Evolutionary conservation across 2,113 vertebrate genomes (phyloP).

Genomic region (Malurus melanocephalus): DNA sequence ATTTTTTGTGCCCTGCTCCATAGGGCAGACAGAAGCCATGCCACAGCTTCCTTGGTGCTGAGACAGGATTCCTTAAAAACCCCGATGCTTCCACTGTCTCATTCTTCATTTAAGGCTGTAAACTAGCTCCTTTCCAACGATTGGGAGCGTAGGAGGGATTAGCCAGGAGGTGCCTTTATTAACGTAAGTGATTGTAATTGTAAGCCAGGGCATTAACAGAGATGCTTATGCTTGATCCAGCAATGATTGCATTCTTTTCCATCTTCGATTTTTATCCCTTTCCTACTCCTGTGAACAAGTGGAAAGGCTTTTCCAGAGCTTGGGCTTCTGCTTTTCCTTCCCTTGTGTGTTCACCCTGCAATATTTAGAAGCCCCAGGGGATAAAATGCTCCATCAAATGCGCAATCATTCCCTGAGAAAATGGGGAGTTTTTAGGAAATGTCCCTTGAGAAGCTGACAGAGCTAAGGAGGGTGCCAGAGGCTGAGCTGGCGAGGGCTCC

Average conservation of each 20-base stretch:
- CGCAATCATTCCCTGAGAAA: background rate
- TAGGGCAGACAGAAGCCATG: background rate
- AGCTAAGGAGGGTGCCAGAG: background rate
- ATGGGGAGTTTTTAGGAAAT: background rate
- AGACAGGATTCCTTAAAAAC: background rate
- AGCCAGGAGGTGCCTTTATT: conserved; percentile 25
- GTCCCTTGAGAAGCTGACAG: background rate
- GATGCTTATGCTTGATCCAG: background rate
- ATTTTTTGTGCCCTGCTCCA: background rate
- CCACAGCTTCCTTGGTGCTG: background rate
- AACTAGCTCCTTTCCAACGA: background rate
- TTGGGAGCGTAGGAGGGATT: background rate
- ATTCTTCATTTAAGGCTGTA: background rate
- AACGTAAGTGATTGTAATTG: background rate
- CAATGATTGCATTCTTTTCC: background rate
- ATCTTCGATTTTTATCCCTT: background rate
- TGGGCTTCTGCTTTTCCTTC: background rate
- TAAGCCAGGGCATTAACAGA: background rate
- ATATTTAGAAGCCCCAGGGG: background rate
- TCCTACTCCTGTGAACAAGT: background rate
- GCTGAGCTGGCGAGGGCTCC: background rate
- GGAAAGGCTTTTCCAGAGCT: background rate
- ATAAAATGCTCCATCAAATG: background rate
- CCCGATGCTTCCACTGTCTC: background rate
- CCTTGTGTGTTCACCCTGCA: background rate